Evolutionary conservation across 2,113 vertebrate genomes (phyloP), one percentile per base, ranked within the genome.

Genomic region (Suncus etruscus): DNA sequence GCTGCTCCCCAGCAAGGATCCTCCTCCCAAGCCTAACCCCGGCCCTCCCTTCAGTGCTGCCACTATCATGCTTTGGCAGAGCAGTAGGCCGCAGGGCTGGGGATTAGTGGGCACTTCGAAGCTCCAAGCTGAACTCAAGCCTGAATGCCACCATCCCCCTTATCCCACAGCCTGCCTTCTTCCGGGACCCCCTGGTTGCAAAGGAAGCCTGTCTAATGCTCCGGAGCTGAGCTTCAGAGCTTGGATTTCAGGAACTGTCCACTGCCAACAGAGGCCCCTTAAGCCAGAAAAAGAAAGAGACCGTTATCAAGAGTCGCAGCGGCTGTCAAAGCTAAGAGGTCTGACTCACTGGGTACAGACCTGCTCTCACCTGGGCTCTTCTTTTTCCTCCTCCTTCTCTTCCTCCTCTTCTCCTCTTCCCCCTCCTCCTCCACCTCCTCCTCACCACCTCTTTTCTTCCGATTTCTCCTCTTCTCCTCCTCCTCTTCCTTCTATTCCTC

Each of bases 211-310:
- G 8, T 20, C 87, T 90, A 45, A 91, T 32, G n/a, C 81, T n/a
- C 88, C 25, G 7, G 24, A 86, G 70, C 92, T 87, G 75, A 16
- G 47, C 12, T 66, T 32, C 77, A 93, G 86, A 0, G 0, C 77
- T 86, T 86, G 70, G 70, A 87, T 76, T 91, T 78, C 81, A 81
- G 61, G 65, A 88, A 84, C 73, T 83, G 81, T 20, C 81, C 89
- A 27, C 16, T 16, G 82, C 89, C 82, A 25, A 68, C 51, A 77
- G 94, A 89, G 87, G 63, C n/a, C 50, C 54, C 27, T 10, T 14
- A 91, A 92, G 61, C 74, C 78, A 81, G 39, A 39, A 18, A 68
- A 83, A 91, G 61, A 66, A 69, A 89, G 69, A 91, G 51, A 12
- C n/a, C 66, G 11, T 73, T 47, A 79, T 89, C 83, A 87, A 87